These are phyloP conservation scores for Musca domestica DNA, from an alignment of 1,140 invertebrate species.

Conservation along the genomic window DNA sequence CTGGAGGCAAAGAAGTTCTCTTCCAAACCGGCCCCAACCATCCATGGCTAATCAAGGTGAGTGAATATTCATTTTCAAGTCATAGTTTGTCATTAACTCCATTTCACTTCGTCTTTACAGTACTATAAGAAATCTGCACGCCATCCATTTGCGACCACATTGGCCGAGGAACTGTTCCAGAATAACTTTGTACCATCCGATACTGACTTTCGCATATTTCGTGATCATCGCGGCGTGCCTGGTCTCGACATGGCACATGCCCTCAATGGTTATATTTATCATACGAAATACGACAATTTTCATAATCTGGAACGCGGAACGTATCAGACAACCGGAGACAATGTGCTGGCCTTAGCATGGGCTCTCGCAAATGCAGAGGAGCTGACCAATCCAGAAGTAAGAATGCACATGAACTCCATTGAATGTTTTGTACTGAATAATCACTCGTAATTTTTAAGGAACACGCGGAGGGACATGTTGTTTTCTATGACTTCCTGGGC, in stretches of 20 bases:
- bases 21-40: conserved; percentile 92
- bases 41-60: conserved; percentile 82
- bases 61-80: conserved; percentile 51
- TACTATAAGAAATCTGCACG: conserved; percentile 81
- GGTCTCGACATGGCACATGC: conserved; percentile 92
- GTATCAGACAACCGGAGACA: conserved; percentile 79
- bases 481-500: conserved; percentile 79
- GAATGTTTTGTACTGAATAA: background rate
- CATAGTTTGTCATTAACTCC: background rate
- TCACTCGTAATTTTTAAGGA: conserved; percentile 8
- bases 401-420: background rate
- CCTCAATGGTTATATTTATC: conserved; percentile 89
- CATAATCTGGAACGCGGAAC: conserved; percentile 74
- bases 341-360: conserved; percentile 69
- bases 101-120: conserved; percentile 41
- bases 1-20: conserved; percentile 87
- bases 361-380: conserved; percentile 65
- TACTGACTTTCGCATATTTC: conserved; percentile 92
- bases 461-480: conserved; percentile 58
- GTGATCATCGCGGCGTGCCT: conserved; percentile 80
- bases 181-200: conserved; percentile 89
- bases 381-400: conserved; percentile 54
- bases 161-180: conserved; percentile 94
- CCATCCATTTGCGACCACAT: conserved; percentile 84
- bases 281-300: conserved; percentile 79